Percentiles rank a stretch among this genome's conserved stretches.
Evolutionary conservation across 2,888 invertebrate species (phyloP).

Genomic region (Drosophila falleni): DNA sequence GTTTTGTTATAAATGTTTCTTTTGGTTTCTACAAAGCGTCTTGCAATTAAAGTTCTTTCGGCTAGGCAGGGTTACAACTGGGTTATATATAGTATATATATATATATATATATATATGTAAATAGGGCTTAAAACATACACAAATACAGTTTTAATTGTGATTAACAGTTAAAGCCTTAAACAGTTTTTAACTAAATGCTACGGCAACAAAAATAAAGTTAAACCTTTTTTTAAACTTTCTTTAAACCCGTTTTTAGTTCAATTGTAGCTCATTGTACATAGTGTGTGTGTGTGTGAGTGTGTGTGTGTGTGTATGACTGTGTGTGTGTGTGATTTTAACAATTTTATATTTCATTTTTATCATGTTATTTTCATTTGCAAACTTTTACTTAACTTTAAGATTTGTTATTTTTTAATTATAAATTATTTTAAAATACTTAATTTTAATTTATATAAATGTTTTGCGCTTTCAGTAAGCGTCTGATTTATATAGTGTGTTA

Average conservation of each 20-base stretch:
- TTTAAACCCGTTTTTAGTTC: slow-evolving; percentile 56
- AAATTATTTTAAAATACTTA: slow-evolving; percentile 77
- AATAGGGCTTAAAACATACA: slow-evolving; percentile 25
- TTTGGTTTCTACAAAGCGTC: slow-evolving; percentile 54
- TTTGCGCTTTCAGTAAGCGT: slow-evolving; percentile 51
- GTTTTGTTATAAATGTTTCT: slow-evolving; percentile 54
- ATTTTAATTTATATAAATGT: slow-evolving; percentile 65
- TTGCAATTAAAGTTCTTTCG: slow-evolving; percentile 43
- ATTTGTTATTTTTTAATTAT: slow-evolving; percentile 43
- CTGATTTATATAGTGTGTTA: slow-evolving; percentile 25
- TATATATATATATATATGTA: slow-evolving; percentile 16
- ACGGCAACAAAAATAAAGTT: slow-evolving; percentile 57
- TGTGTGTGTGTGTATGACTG: slow-evolving; percentile 25
- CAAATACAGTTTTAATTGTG: slow-evolving; percentile 38
- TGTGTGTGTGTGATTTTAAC: slow-evolving; percentile 40
- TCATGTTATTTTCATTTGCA: slow-evolving; percentile 24
- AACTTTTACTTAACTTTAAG: slow-evolving; percentile 55
- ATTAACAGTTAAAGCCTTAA: slow-evolving; percentile 61
- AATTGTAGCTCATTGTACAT: slow-evolving; percentile 72
- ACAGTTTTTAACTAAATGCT: slow-evolving; percentile 66
- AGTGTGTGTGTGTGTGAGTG: slow-evolving; percentile 30
- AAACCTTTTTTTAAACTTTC: slow-evolving; percentile 23
- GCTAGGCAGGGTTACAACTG: slow-evolving; percentile 54
- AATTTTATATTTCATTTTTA: slow-evolving; percentile 33
- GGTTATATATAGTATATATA: slow-evolving; percentile 22